These are phyloP conservation scores for Diprion similis DNA, from an alignment of 1,140 invertebrate species.

Conservation along the genomic window DNA sequence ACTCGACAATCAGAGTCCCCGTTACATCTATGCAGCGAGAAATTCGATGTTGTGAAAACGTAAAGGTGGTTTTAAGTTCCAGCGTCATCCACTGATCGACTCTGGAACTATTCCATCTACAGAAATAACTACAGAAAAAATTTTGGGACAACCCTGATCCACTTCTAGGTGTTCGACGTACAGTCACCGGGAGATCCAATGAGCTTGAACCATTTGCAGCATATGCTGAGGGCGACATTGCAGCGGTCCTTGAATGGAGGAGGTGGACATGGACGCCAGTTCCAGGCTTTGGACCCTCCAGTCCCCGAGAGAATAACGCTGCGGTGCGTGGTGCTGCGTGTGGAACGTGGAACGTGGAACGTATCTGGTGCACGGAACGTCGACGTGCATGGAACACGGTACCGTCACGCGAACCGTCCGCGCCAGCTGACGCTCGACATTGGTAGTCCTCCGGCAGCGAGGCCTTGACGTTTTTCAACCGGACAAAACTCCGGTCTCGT, in stretches of 20 bases:
- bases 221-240: not conserved
- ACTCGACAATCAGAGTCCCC: too few relatives aligned
- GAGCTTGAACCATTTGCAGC: too few relatives aligned
- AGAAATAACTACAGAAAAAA: too few relatives aligned
- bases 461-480: not conserved
- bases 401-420: not conserved
- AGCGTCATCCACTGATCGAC: too few relatives aligned
- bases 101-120: too few relatives aligned
- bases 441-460: too few relatives aligned
- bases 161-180: too few relatives aligned
- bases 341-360: not conserved
- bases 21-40: too few relatives aligned
- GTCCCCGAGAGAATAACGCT: constrained; percentile 3
- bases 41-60: too few relatives aligned
- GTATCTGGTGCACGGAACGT: not conserved
- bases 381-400: not conserved
- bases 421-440: not conserved
- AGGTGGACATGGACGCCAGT: not conserved
- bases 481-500: constrained; percentile 4
- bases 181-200: too few relatives aligned
- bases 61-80: too few relatives aligned
- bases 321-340: not conserved
- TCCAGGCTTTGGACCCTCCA: not conserved
- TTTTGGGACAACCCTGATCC: too few relatives aligned
- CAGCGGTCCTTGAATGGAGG: not conserved